Base-by-base conservation (phyloP, 2,113 vertebrate genomes). In the Pluvialis apricaria region DNA sequence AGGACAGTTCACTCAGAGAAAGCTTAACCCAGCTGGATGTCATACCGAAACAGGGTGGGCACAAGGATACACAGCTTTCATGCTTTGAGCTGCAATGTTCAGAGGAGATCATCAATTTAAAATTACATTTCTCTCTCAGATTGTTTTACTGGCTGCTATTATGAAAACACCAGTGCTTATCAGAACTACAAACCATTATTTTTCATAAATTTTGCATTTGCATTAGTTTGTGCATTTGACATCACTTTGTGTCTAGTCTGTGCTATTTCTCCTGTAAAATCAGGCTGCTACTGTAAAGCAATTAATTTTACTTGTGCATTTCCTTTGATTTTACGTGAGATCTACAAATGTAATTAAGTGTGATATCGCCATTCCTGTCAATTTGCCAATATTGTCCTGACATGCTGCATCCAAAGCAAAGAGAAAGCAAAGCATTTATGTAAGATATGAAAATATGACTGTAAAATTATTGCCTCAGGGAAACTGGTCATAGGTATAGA, bases 11-110 rank as follows among this genome's bases (percentile, higher is more conserved):
- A 25, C 89, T 91, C 86, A 87, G 78, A 79, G 61, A 82, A 76
- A 87, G 81, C 93, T 95, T 82, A 96, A 75, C 73, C 73, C 82
- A 92, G 81, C 70, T 91, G 89, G 70, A 71, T 76, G 36, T 57
- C 73, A 20, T 92, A 82, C 69, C 1, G 11, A 92, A 94, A 76
- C 77, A 77, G 77, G 78, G 22, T 38, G 71, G 75, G 62, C 40
- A 78, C 52, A 88, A 38, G 36, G 20, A 71, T 55, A 72, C 47
- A 47, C 29, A 88, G 81, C n/a, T 94, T 94, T 68, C 52, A 52
- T 61, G 47, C 21, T 96, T 94, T 87, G 47, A 92, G 40, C 36
- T 85, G 31, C 70, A 64, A 20, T 29, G 31, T 91, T 82, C 65
- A 92, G 92, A 95, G 42, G 19, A 82, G 14, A 69, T n/a, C 5